Evolutionary conservation across 2,888 invertebrate genomes (phyloP).

Genomic region (Drosophila testacea): DNA sequence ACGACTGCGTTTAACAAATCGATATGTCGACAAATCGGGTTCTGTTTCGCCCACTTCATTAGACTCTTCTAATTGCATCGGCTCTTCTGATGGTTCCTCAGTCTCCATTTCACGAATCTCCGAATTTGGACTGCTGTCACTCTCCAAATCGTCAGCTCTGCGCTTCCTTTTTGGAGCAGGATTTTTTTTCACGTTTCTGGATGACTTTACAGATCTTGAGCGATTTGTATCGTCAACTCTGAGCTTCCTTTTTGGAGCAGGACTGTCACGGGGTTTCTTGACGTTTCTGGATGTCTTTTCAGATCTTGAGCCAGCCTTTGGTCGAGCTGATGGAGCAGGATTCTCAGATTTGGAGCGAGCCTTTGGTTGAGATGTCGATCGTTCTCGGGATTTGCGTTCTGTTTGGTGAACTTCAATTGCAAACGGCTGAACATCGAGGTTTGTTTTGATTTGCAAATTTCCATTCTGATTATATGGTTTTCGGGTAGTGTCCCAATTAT

Average conservation of each 20-base stretch:
- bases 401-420: too few relatives aligned
- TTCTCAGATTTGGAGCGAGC: neutral
- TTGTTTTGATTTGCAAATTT: neutral
- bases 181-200: neutral
- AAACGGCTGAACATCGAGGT: neutral
- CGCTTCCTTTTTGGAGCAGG: neutral
- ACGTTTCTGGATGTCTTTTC: neutral
- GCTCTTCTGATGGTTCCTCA: neutral
- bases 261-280: neutral
- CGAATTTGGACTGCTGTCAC: too few relatives aligned
- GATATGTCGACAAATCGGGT: neutral
- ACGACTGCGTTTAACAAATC: neutral
- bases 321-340: too few relatives aligned
- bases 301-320: too few relatives aligned
- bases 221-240: neutral
- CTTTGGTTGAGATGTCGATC: neutral
- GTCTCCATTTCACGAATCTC: too few relatives aligned
- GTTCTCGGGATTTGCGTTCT: too few relatives aligned
- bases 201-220: neutral
- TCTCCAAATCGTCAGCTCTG: neutral
- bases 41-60: neutral
- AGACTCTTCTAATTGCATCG: neutral
- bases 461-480: rapidly evolving
- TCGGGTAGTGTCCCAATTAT: neutral
- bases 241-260: neutral